Conservation (phyloP, 2,113 vertebrate species). For the Hypomesus transpacificus region DNA sequence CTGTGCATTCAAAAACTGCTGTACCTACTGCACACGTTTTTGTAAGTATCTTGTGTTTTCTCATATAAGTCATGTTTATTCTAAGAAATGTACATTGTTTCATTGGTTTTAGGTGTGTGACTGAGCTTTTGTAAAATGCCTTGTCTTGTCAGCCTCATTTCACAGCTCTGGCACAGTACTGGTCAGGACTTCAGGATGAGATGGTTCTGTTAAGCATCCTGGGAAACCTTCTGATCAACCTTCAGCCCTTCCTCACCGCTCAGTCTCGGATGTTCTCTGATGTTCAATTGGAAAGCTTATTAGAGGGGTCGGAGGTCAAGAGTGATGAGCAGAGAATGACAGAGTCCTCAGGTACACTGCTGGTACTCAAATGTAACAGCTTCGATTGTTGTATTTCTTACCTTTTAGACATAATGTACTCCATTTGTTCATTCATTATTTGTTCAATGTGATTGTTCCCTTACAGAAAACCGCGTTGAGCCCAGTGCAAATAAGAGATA, state of each 20-base stretch:
- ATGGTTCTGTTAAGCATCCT: constrained; percentile 77
- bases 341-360: constrained; percentile 73
- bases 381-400: background rate
- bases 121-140: background rate
- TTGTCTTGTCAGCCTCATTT: constrained; percentile 78
- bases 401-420: background rate
- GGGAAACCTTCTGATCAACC: constrained; percentile 63
- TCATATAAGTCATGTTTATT: background rate
- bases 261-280: constrained; percentile 74
- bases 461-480: constrained; percentile 73
- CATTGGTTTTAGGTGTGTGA: background rate
- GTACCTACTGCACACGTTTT: constrained; percentile 80
- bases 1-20: constrained; percentile 70
- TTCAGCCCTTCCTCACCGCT: constrained; percentile 74
- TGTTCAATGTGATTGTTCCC: constrained; percentile 1
- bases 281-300: constrained; percentile 63
- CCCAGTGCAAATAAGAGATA: constrained; percentile 63
- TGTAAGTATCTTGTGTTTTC: constrained; percentile 72
- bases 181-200: constrained; percentile 83
- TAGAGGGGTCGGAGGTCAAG: constrained; percentile 74
- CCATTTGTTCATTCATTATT: background rate
- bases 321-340: constrained; percentile 75
- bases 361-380: no score
- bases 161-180: constrained; percentile 74
- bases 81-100: background rate